Evolutionary conservation across 2,888 invertebrate genomes (phyloP), one percentile per base, ranked within the genome.

Genomic region (Sicus ferrugineus): DNA sequence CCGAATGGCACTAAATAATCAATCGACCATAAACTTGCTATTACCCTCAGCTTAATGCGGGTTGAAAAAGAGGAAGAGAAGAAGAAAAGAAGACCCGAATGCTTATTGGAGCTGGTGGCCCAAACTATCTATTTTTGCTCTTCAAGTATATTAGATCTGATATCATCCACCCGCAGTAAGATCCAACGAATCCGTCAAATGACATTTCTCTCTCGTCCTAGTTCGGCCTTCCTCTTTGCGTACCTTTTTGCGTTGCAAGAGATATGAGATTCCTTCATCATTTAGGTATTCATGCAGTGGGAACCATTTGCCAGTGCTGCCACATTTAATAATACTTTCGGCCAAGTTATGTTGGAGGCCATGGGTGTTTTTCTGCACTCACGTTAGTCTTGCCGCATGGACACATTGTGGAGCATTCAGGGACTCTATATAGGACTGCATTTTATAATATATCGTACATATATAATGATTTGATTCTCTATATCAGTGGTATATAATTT

Each of bases 21-120:
- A 83, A 83, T 83, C 83, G 83, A 77, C 81, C 83, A 83, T 83
- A 83, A 83, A 83, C 83, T 83, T 81, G 80, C 81, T 83, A 83
- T 83, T 83, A 83, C 83, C 79, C 73, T 74, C 70, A 75, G 72
- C 75, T 73, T 73, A 48, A 48, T 19, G 48, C 70, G 70, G 19
- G 28, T 7, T 48, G 3, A 23, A 14, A 59, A 11, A 9, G 23
- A 9, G 14, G 19, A 11, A 7, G 3, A 34, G 19, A 54, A n/a
- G 31, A 19, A 21, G 34, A 19, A 54, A 21, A 54, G 38, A 16
- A 6, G 16, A 52, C 70, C 73, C 69, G 71, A 72, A 67, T 65
- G 31, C 70, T 61, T 67, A 61, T 9, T n/a, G 21, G 23, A 66
- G 71, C 31, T 46, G 67, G 67, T 54, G 70, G 50, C 61, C 23